Evolutionary conservation across 2,113 vertebrate genomes (phyloP).

Genomic region (Corythoichthys haematopterus): DNA sequence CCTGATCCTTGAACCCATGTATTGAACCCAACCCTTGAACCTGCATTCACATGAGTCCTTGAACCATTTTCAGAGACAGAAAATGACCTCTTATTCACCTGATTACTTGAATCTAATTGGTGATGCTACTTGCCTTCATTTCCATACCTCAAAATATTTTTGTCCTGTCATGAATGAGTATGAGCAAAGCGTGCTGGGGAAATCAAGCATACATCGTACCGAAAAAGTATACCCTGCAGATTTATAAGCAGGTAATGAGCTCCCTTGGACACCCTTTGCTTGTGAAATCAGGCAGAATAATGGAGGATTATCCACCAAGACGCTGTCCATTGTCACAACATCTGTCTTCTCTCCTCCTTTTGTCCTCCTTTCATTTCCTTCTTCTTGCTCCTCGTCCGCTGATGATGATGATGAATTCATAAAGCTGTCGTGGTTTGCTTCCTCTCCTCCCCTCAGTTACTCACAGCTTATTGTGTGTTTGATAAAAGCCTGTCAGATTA

Average conservation of each 20-base stretch:
- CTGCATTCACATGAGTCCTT: too few species aligned
- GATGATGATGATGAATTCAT: constrained; percentile 39
- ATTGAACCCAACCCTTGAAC: background rate
- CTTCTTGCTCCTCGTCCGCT: constrained; percentile 8
- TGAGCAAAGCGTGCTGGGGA: background rate
- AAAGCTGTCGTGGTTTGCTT: constrained; percentile 38
- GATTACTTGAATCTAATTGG: background rate
- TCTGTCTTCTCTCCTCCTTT: constrained; percentile 38
- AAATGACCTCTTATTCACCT: background rate
- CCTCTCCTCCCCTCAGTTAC: constrained; percentile 31
- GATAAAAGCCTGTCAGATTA: constrained; percentile 62
- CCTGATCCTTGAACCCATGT: background rate
- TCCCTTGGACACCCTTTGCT: constrained; percentile 23
- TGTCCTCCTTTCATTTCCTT: constrained; percentile 53
- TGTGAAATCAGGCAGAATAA: constrained; percentile 48
- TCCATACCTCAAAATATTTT: constrained; percentile 4
- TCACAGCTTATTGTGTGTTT: constrained; percentile 41
- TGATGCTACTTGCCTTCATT: background rate
- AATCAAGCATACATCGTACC: background rate
- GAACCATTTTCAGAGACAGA: background rate
- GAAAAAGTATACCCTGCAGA: constrained; percentile 19
- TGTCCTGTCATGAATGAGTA: background rate
- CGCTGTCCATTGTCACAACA: constrained; percentile 48
- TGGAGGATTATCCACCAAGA: constrained; percentile 44
- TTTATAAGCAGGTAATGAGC: constrained; percentile 32